Conservation (phyloP, 30 jellyfish, hydroid and myxozoan species). For the Hydractinia symbiolongicarpus region DNA sequence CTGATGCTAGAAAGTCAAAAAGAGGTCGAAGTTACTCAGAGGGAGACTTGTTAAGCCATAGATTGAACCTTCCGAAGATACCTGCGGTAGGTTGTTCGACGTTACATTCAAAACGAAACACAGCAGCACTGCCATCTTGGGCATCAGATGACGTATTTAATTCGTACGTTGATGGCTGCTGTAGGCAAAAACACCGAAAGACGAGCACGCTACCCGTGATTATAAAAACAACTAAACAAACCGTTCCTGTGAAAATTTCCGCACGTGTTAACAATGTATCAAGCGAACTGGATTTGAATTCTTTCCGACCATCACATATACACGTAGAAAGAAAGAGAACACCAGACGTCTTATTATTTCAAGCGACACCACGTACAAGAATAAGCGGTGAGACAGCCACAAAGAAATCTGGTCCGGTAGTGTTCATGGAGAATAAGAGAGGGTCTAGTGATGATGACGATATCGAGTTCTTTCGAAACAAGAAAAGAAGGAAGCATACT, state of each 20-base stretch:
- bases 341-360: no score
- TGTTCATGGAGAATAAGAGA: no score
- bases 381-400: no score
- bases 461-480: no score
- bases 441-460: no score
- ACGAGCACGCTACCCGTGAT: background rate
- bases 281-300: background rate
- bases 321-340: background rate
- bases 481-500: no score
- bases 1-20: background rate
- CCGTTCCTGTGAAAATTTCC: slow-evolving; percentile 14
- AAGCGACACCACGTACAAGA: no score
- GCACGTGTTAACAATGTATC: slow-evolving; percentile 22
- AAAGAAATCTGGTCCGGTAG: no score
- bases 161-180: background rate
- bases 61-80: background rate
- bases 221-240: background rate
- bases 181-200: background rate
- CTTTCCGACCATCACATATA: background rate
- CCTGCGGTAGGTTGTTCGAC: background rate
- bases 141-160: background rate
- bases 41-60: background rate
- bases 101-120: background rate
- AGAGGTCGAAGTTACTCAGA: slow-evolving; percentile 14
- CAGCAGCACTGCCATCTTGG: background rate